phyloP scores from a whole-genome alignment of 2,113 vertebrate species.

The Pluvianellus socialis region DNA sequence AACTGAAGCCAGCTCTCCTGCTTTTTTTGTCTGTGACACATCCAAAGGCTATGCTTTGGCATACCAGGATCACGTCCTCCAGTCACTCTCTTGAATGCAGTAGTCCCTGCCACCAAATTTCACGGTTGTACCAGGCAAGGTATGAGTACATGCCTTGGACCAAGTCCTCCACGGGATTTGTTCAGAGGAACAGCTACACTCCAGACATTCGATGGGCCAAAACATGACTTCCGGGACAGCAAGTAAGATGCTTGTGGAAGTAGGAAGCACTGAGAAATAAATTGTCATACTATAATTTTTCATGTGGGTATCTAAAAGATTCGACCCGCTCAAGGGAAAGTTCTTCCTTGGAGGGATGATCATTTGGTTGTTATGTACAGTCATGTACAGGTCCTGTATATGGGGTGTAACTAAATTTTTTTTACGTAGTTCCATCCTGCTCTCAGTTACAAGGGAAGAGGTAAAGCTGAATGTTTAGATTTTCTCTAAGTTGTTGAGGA shows the following conservation, averaged over 20 bases:
- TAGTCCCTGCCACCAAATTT: not conserved
- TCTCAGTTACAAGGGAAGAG: not conserved
- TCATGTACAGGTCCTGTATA: not conserved
- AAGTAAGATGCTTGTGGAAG: not conserved
- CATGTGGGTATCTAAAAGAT: accelerated
- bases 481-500: not conserved
- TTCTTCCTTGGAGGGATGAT: not conserved
- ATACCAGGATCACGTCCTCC: not conserved
- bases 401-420: not conserved
- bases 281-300: not conserved
- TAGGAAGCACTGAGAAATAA: not conserved
- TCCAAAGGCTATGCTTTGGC: not conserved
- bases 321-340: not conserved
- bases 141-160: not conserved
- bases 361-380: not conserved
- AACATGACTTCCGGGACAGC: not conserved
- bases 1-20: not conserved
- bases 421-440: not conserved
- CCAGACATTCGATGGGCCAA: not conserved
- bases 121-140: not conserved
- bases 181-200: not conserved
- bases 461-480: not conserved
- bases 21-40: not conserved
- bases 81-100: not conserved
- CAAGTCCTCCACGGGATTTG: not conserved